Evolutionary conservation across 2,113 vertebrate genomes (phyloP), one percentile per base, ranked within the genome.

Genomic region (Noctilio leporinus): DNA sequence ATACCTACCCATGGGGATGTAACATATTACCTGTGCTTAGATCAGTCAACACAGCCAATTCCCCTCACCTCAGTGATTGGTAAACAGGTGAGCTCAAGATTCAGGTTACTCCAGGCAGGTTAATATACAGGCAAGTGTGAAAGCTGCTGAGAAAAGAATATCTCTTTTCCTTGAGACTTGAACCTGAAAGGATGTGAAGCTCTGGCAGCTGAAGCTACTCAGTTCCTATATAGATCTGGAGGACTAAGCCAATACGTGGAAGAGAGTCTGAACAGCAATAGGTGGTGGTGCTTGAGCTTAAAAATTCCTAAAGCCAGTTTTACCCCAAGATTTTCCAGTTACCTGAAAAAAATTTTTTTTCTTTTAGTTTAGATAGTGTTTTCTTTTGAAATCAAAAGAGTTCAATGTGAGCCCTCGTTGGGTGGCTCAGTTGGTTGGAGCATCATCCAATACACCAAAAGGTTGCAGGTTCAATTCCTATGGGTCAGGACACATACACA

Each of bases 271-370:
- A 9, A 2, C 5, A 59, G 2, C 3, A 76, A 4, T 20, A 51
- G 12, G 33, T 38, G 10, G 17, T 43, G 11, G 30, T 72, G 19
- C 73, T 22, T 95, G 45, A 80, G 22, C 5, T 1, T 65, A 22
- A 62, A 76, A 88, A 28, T 82, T 88, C 43, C n/a, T 75, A 59
- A 96, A 65, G 17, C 4, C 64, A 70, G 19, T 80, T 59, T 83
- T 84, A 93, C 22, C 33, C 26, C 35, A n/a, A 84, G 26, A 64
- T 24, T 76, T 90, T 59, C 35, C 5, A 65, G 2, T 65, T 83
- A 49, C 2, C 10, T 75, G 3, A 78, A 53, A 49, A 49, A 24
- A 77, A 35, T 64, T 38, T 53, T 78, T 59, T 75, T 65, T 86
- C 3, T 82, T 40, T 51, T 33, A 43, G 16, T 85, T 81, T 94